Base-by-base conservation (phyloP, 2,888 invertebrate genomes). In the Sesamia inferens region DNA sequence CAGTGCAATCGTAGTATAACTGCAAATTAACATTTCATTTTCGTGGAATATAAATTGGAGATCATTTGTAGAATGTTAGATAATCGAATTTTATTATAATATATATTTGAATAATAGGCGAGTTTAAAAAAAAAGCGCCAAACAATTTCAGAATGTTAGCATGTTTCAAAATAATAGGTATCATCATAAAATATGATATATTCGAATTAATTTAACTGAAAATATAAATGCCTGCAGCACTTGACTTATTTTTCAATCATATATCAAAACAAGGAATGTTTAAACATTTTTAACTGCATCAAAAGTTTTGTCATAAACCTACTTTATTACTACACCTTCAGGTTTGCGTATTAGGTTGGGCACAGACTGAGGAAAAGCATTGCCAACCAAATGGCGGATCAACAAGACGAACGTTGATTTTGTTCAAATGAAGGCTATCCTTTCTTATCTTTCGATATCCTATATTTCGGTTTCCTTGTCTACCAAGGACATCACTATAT, bases 1-100 rank as follows among this genome's bases (percentile, higher is more conserved):
- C 85, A 86, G 82, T 68, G 70, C 74, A 71, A 68, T 79, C 64
- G 65, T 67, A 66, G 73, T 72, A 64, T 71, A 76, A 71, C 68
- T 72, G 71, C 68, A 70, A 77, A 77, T 79, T 85, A 84, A 75
- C 82, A 84, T 84, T 83, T 81, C 74, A 73, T 81, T 84, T 84
- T 85, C 76, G 72, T 77, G 68, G 79, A 73, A 84, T 85, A 85
- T 78, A 75, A 81, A 83, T 81, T 76, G 72, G 54, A 48, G 67
- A 77, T 74, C 65, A 81, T 74, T 81, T 76, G 72, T 68, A 63
- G 68, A 74, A 63, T 76, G 73, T 79, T 74, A 79, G 76, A 84
- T 79, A 76, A 58, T 59, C 67, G 76, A 79, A 79, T 74, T 61
- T 63, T 67, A 59, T 74, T 77, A 61, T 66, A 62, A 59, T 62